phyloP scores from a whole-genome alignment of 2,113 vertebrate species.

The Nettapus auritus region DNA sequence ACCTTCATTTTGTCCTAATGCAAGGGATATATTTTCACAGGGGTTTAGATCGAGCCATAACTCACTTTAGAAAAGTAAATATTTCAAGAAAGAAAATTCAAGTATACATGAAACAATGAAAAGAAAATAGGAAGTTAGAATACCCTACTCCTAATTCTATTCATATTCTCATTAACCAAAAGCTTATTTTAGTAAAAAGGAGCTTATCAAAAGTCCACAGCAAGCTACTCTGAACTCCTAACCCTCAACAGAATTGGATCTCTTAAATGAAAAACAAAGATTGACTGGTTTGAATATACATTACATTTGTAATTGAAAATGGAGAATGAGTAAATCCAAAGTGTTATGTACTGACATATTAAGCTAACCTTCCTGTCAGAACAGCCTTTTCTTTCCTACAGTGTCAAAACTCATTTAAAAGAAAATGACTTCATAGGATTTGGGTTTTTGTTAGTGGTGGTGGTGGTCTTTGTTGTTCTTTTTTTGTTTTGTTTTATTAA shows the following conservation, averaged over 20 bases:
- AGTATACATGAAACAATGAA: not conserved
- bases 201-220: not conserved
- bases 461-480: not conserved
- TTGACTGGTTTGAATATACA: not conserved
- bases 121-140: not conserved
- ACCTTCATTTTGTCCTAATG: not conserved
- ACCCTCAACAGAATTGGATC: not conserved
- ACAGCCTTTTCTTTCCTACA: not conserved
- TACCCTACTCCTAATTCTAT: not conserved
- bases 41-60: not conserved
- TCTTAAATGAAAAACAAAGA: not conserved
- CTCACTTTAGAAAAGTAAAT: not conserved
- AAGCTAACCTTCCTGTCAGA: not conserved
- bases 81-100: not conserved
- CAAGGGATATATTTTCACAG: not conserved
- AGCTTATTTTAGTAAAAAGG: not conserved
- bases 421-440: not conserved
- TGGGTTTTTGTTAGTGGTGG: not conserved
- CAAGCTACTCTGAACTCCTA: not conserved
- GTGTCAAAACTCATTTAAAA: not conserved
- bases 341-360: not conserved
- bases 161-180: not conserved
- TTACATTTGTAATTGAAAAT: not conserved
- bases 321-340: not conserved
- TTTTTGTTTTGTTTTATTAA: no score